phyloP scores from a whole-genome alignment of 2,113 vertebrate species.

The Lamprologus tigripictilis region DNA sequence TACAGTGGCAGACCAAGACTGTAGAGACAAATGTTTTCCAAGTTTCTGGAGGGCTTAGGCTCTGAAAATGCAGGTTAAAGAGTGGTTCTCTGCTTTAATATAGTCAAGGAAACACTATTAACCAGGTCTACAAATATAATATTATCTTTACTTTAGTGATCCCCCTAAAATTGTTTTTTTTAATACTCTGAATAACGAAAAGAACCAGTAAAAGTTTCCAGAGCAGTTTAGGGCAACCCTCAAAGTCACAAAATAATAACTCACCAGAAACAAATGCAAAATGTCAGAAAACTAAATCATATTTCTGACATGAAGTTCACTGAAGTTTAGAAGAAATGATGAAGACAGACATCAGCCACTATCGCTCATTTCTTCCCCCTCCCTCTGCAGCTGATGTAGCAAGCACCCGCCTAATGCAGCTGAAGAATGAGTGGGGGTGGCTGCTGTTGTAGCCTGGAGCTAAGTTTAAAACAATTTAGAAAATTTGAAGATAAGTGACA shows the following conservation, averaged over 20 bases:
- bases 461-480: background rate
- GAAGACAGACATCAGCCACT: background rate
- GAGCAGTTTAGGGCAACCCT: background rate
- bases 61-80: background rate
- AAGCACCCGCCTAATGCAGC: background rate
- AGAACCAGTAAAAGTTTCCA: background rate
- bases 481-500: background rate
- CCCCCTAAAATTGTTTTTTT: background rate
- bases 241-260: background rate
- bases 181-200: background rate
- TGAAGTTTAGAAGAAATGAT: background rate
- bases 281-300: background rate
- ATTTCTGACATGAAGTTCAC: background rate
- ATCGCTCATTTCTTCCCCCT: rapidly evolving
- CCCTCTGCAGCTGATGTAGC: background rate
- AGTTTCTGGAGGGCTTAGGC: background rate
- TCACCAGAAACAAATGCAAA: background rate
- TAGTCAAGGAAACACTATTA: background rate
- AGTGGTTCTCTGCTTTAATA: background rate
- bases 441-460: background rate
- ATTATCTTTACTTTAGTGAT: background rate
- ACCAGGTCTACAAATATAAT: background rate
- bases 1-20: background rate
- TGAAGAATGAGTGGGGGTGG: background rate
- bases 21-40: background rate